Base-by-base conservation (phyloP, 2,797 vertebrate species). In the Garrulus glandarius region DNA sequence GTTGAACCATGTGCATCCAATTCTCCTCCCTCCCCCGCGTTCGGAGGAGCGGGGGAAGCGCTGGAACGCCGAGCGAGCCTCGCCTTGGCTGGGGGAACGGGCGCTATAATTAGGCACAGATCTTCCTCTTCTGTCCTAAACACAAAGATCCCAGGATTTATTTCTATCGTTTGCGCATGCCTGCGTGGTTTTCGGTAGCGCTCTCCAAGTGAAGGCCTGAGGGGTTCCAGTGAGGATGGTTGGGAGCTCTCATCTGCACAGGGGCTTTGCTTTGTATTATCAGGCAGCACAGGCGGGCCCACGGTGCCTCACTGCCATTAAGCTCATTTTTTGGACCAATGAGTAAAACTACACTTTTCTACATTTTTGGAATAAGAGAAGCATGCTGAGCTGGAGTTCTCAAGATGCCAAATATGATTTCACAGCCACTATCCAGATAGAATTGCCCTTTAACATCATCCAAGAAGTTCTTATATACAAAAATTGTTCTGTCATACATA, bases 341-440 rank as follows among this genome's bases (percentile, higher is more conserved):
- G 7, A 83, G 36, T 71, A 74, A 75, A 89, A 85, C n/a, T 70
- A 74, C 68, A 43, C 57, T 50, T 68, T 84, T 80, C 34, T 63
- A 77, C 65, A 36, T 85, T 92, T 88, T 74, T 87, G 60, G 90
- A 91, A 78, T 81, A 56, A 68, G 89, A 75, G 41, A 18, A 74
- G 34, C 49, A 8, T 5, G 41, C 79, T 60, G 84, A 95, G 69
- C 68, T 83, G 79, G 52, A 91, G 87, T 61, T 84, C 26, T 82
- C 64, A 34, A 85, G 95, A 92, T 85, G 94, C 94, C 93, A 96
- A 91, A 89, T 95, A 84, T 91, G 93, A 93, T 94, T 96, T 96
- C 89, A 95, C 89, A 93, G 84, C 71, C 82, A 1, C 95, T 75
- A 46, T 89, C 85, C 72, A 57, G 82, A 95, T 39, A 95, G 71